phyloP scores from a whole-genome alignment of 2,797 vertebrate species.

The Smutsia temminckii region DNA sequence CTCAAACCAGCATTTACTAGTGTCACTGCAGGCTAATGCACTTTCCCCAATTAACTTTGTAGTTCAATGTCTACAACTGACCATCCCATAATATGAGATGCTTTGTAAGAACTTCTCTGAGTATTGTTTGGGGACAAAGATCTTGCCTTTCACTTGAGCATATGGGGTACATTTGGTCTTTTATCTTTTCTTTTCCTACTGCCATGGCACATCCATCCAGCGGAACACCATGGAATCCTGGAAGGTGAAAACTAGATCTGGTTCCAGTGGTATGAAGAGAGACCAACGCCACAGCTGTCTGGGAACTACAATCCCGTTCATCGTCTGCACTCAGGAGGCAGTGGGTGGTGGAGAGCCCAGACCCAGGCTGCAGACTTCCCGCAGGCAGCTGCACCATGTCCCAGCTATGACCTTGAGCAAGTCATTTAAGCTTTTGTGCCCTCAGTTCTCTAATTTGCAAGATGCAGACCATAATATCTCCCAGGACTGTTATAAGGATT shows the following conservation, averaged over 20 bases:
- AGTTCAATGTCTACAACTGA: not conserved
- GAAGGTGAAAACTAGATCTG: not conserved
- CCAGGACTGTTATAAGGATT: not conserved
- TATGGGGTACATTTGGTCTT: not conserved
- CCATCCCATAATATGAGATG: not conserved
- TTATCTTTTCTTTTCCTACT: not conserved
- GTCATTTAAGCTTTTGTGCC: not conserved
- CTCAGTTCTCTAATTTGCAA: not conserved
- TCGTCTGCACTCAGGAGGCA: not conserved
- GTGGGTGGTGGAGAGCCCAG: fast-evolving
- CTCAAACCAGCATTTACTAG: constrained; percentile 43
- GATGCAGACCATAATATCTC: not conserved
- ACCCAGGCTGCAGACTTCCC: not conserved
- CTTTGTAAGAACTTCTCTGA: constrained; percentile 12
- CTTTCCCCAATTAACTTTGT: constrained; percentile 47
- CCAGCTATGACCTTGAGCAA: not conserved
- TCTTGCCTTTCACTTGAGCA: not conserved
- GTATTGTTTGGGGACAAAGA: not conserved
- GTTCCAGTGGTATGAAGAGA: not conserved
- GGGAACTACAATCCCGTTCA: fast-evolving
- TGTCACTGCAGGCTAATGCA: constrained; percentile 49
- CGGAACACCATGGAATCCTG: not conserved
- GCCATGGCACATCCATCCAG: not conserved
- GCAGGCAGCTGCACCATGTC: not conserved
- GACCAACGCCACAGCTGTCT: fast-evolving